Conservation (phyloP, 2,888 invertebrate genomes). For the Agrotis exclamationis region DNA sequence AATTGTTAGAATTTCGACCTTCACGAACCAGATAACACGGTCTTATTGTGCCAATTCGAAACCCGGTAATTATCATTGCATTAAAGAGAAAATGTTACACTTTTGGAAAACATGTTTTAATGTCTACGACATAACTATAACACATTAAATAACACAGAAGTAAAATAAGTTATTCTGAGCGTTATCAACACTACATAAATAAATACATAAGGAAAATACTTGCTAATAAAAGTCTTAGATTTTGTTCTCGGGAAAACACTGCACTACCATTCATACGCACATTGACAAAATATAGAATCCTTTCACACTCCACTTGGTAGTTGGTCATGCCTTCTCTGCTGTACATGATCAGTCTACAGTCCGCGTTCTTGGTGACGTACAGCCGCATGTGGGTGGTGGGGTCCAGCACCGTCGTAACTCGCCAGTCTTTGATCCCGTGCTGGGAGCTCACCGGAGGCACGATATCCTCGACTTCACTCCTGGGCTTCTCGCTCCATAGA, state of each 20-base stretch:
- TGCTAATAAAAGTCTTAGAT: constrained; percentile 54
- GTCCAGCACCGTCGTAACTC: constrained; percentile 80
- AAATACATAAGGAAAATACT: constrained; percentile 67
- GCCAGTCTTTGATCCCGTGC: constrained; percentile 80
- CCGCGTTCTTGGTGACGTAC: constrained; percentile 82
- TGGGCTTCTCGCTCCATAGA: constrained; percentile 82
- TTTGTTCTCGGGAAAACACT: constrained; percentile 58
- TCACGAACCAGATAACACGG: constrained; percentile 65
- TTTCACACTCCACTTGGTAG: constrained; percentile 83
- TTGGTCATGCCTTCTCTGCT: constrained; percentile 83
- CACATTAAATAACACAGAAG: constrained; percentile 9
- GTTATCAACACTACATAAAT: constrained; percentile 24
- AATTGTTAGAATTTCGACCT: constrained; percentile 71
- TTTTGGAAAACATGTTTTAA: constrained; percentile 42
- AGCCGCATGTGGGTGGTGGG: constrained; percentile 80
- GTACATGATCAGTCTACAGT: constrained; percentile 84
- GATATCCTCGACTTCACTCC: constrained; percentile 69
- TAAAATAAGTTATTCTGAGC: constrained; percentile 29
- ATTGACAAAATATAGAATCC: constrained; percentile 82
- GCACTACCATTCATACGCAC: constrained; percentile 73
- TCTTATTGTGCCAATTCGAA: constrained; percentile 31
- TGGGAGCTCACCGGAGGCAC: constrained; percentile 65
- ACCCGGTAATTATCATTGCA: constrained; percentile 30
- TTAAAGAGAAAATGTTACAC: constrained; percentile 28
- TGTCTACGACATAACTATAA: constrained; percentile 21